Conservation (phyloP, 64 coral and sea anemone species). For the Astreopora myriophthalma region DNA sequence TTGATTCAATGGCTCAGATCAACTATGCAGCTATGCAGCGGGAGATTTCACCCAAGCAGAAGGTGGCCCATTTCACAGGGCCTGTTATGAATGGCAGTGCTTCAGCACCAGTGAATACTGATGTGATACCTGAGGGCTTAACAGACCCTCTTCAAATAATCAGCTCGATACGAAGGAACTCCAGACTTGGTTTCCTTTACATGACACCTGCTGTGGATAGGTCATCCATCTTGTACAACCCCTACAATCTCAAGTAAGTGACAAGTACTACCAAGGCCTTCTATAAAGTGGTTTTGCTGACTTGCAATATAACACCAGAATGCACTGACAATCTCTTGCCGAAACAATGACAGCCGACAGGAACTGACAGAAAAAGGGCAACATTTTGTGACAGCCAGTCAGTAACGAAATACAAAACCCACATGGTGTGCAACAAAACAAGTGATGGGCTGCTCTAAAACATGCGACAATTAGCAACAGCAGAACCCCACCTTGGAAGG, state of each 20-base stretch:
- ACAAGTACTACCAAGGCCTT: no score
- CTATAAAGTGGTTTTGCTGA: no score
- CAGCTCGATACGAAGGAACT: constrained; percentile 73
- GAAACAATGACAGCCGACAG: no score
- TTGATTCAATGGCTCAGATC: constrained; percentile 72
- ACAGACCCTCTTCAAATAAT: constrained; percentile 89
- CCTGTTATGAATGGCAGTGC: neutral
- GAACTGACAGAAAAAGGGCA: no score
- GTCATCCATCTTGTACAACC: constrained; percentile 98
- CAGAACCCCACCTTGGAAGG: no score
- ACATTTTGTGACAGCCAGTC: no score
- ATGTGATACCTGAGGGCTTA: constrained; percentile 32
- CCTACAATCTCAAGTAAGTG: constrained; percentile 99
- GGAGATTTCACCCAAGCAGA: constrained; percentile 51
- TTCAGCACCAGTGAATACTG: neutral
- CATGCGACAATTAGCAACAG: no score
- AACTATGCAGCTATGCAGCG: constrained; percentile 6
- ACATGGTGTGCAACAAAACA: no score
- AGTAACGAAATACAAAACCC: no score
- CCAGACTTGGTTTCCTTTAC: constrained; percentile 95
- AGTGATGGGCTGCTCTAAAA: no score
- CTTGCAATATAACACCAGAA: no score
- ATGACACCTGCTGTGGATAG: constrained; percentile 94
- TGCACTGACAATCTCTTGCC: no score
- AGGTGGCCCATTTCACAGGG: neutral